Evolutionary conservation across 2,888 invertebrate species (phyloP).

Genomic region (Drosophila mayaguana): DNA sequence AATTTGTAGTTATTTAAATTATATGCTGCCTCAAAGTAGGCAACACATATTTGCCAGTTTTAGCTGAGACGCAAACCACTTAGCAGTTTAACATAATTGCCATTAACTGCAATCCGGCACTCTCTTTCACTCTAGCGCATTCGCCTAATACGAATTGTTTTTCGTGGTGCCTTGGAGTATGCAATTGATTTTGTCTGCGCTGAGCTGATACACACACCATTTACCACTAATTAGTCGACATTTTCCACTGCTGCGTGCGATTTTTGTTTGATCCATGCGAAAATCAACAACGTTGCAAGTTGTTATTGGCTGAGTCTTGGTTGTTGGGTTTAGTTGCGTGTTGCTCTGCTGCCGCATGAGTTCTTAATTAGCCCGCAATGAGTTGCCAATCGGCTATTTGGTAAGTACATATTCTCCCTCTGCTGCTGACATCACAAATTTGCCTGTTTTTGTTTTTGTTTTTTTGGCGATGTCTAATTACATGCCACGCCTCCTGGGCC

Average conservation of each 20-base stretch:
- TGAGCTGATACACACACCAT: slow-evolving; percentile 38
- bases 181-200: slow-evolving; percentile 7
- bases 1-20: neutral
- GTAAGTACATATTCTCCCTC: slow-evolving; percentile 48
- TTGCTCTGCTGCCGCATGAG: slow-evolving; percentile 53
- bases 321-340: slow-evolving; percentile 33
- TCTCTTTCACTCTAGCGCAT: neutral
- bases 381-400: slow-evolving; percentile 61
- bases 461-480: slow-evolving; percentile 61
- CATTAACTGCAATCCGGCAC: neutral
- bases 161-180: slow-evolving; percentile 29
- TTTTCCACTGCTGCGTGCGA: slow-evolving; percentile 53
- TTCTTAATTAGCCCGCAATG: slow-evolving; percentile 76
- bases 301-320: slow-evolving; percentile 19
- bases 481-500: slow-evolving; percentile 5
- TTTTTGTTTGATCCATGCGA: slow-evolving; percentile 53
- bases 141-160: slow-evolving; percentile 9
- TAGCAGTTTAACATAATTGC: neutral
- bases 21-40: neutral
- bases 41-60: neutral
- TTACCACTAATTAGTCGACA: slow-evolving; percentile 51
- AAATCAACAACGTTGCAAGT: slow-evolving; percentile 52
- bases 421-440: slow-evolving; percentile 60
- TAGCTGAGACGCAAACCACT: neutral
- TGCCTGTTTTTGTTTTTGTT: neutral